Percentiles rank a stretch among this genome's conserved stretches.
Evolutionary conservation across 92 coral and sea anemone genomes (phyloP).

Genomic region (Blastomussa wellsi): DNA sequence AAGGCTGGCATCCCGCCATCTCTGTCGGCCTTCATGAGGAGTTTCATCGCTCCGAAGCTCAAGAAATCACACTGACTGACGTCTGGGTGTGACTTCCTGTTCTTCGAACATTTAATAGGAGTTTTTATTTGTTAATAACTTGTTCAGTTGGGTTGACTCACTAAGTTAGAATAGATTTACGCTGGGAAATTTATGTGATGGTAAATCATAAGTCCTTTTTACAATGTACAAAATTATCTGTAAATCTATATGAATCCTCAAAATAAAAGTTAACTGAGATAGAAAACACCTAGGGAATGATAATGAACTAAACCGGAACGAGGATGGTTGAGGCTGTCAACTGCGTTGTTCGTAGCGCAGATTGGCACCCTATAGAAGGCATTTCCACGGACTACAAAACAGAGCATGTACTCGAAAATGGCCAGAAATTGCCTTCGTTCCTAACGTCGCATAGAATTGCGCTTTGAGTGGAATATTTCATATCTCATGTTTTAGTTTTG

Average conservation of each 20-base stretch:
- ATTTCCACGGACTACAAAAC: too few species aligned
- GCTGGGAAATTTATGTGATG: background rate
- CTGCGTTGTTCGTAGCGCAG: too few species aligned
- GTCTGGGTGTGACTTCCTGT: background rate
- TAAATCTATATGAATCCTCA: too few species aligned
- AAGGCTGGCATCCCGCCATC: constrained; percentile 72
- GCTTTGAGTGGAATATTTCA: background rate
- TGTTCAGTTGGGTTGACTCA: background rate
- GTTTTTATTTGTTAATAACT: background rate
- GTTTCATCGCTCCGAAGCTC: constrained; percentile 90
- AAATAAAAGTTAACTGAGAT: too few species aligned
- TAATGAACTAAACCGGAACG: too few species aligned
- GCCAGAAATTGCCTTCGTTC: background rate
- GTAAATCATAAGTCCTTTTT: too few species aligned
- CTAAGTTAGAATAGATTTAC: background rate
- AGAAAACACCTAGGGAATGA: too few species aligned
- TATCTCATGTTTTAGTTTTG: background rate
- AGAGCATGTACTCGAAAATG: background rate
- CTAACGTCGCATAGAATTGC: background rate
- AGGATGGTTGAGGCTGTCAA: too few species aligned
- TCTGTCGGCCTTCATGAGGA: constrained; percentile 82
- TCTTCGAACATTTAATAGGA: background rate
- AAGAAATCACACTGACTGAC: constrained; percentile 47
- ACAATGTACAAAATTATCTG: too few species aligned
- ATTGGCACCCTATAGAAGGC: too few species aligned